Evolutionary conservation across 2,113 vertebrate species (phyloP), one percentile per base, ranked within the genome.

Genomic region (Enhydra lutris): DNA sequence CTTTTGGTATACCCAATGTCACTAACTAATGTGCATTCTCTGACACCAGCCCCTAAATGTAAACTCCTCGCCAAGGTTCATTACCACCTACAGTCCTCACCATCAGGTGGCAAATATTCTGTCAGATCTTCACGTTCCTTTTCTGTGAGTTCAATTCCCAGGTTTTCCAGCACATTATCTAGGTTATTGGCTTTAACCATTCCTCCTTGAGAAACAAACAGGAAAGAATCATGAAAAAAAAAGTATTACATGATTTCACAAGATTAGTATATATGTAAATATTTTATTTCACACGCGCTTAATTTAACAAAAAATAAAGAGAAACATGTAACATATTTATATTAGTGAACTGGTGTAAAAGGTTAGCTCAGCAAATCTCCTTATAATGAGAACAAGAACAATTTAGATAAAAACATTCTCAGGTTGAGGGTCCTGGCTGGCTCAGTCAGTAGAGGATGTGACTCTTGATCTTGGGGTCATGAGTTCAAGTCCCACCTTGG

Each of bases 101-200:
- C 90, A 17, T 9, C 34, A 34, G 93, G n/a, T 26, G 85, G 61
- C 4, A 95, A 90, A 17, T 74, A 85, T 74, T 95, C 42, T 34
- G 14, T 85, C 63, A 97, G 50, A 63, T 3, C 47, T 80, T 84
- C 79, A 57, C 15, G 61, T 71, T 95, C 96, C 74, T 97, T 80
- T 65, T 89, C 79, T 73, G 61, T 95, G 61, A 93, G 94, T 18
- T 89, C 31, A 34, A 85, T 85, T 20, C 23, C 96, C 23, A 97
- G 73, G 57, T 71, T 90, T 73, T 23, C 18, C 42, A 95, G 52
- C 36, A 93, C 42, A 61, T 6, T 63, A 21, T 89, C 93, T 31
- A 97, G 39, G 26, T 92, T 84, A 83, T 31, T 61, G 59, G 52
- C 59, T 24, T 78, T 71, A 95, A 92, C 50, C 42, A 7, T 71